These are phyloP conservation scores for Acipenser ruthenus DNA, from an alignment of 2,797 vertebrate species.

Conservation along the genomic window DNA sequence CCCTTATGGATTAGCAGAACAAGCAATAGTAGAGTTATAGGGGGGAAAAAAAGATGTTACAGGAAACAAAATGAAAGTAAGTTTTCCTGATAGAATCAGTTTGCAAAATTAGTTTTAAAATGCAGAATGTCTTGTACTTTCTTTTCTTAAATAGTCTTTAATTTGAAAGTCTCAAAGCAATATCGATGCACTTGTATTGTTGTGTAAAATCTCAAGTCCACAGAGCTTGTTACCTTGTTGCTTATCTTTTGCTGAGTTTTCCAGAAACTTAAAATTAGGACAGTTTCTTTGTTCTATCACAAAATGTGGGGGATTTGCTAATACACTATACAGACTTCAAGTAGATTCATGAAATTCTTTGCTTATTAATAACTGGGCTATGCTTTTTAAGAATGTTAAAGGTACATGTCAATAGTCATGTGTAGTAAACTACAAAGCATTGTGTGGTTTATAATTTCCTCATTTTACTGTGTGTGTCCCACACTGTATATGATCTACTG, in stretches of 20 bases:
- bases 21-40: conserved; percentile 75
- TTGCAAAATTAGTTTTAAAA: conserved; percentile 96
- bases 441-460: no score
- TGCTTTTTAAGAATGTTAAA: no score
- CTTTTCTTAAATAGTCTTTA: conserved; percentile 68
- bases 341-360: no score
- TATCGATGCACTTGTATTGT: conserved; percentile 24
- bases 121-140: conserved; percentile 52
- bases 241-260: not conserved
- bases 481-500: no score
- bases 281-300: not conserved
- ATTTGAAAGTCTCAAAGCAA: conserved; percentile 72
- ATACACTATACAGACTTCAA: not conserved
- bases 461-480: no score
- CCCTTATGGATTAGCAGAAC: conserved; percentile 83
- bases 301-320: not conserved
- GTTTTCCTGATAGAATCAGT: conserved; percentile 97
- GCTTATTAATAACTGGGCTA: no score
- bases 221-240: not conserved
- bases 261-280: not conserved
- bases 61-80: conserved; percentile 94
- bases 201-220: conserved; percentile 11
- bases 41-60: conserved; percentile 73
- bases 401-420: no score
- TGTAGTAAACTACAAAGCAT: no score